Percentiles rank a stretch among this genome's conserved stretches.
These are phyloP conservation scores for Philonicus albiceps DNA, from an alignment of 2,888 invertebrate species.

Conservation along the genomic window DNA sequence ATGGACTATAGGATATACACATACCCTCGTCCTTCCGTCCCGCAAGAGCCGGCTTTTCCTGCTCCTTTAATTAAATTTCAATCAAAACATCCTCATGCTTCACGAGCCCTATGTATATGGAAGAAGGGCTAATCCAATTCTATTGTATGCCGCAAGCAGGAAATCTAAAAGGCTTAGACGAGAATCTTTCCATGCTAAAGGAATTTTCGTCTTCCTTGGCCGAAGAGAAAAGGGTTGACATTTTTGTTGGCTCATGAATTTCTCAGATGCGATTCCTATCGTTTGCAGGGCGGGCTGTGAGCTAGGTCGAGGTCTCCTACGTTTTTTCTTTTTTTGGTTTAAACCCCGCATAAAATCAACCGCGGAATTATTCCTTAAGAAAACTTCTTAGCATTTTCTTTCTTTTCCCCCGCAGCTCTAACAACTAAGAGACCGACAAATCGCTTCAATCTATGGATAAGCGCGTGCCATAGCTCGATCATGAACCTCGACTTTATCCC, in stretches of 20 bases:
- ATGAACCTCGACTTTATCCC: not conserved
- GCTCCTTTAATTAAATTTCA: not conserved
- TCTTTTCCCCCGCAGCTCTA: not conserved
- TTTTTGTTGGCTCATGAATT: not conserved
- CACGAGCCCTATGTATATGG: not conserved
- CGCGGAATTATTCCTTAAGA: not conserved
- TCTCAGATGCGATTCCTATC: not conserved
- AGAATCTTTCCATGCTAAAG: not conserved
- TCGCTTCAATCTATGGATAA: not conserved
- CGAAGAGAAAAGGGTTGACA: not conserved
- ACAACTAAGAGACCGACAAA: not conserved
- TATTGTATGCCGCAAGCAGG: not conserved
- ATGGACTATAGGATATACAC: not conserved
- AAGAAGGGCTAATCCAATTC: not conserved
- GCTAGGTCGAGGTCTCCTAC: not conserved
- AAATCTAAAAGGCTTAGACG: not conserved
- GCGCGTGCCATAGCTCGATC: not conserved
- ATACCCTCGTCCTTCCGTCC: not conserved
- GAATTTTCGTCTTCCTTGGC: not conserved
- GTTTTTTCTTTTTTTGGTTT: not conserved
- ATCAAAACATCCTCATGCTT: not conserved
- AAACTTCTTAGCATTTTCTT: not conserved
- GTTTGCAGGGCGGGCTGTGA: not conserved
- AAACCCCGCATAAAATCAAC: not conserved
- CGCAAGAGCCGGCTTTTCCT: not conserved